These are phyloP conservation scores for Cosmorhoe ocellata DNA, from an alignment of 2,888 invertebrate genomes.

Conservation along the genomic window DNA sequence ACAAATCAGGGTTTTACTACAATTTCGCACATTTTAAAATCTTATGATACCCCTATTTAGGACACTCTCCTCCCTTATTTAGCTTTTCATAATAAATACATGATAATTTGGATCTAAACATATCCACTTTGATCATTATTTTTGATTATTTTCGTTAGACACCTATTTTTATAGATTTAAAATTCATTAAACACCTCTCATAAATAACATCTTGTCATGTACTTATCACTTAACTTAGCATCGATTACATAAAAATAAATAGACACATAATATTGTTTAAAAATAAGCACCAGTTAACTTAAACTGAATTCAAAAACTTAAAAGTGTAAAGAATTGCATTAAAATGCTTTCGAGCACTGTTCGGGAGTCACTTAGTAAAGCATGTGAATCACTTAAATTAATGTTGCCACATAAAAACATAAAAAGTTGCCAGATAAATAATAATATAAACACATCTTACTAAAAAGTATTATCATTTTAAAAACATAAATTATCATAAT, in stretches of 20 bases:
- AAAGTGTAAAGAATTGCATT: constrained; percentile 16
- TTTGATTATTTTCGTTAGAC: constrained; percentile 1
- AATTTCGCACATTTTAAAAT: no score
- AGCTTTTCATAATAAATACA: background rate
- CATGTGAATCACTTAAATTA: constrained; percentile 6
- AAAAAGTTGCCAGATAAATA: background rate
- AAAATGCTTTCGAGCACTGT: constrained; percentile 17
- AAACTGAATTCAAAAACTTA: constrained; percentile 31
- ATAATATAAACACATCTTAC: no score
- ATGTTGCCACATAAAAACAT: no score
- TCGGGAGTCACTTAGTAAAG: constrained; percentile 11
- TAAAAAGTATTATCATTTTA: no score
- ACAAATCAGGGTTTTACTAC: no score
- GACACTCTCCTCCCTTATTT: no score
- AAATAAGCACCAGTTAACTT: constrained; percentile 46
- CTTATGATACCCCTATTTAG: no score
- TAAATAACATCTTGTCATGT: constrained; percentile 36
- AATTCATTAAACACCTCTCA: constrained; percentile 24
- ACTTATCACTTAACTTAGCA: constrained; percentile 39
- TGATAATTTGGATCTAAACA: constrained; percentile 8
- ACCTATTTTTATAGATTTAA: constrained; percentile 18
- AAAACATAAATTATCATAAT: no score
- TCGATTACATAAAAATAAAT: constrained; percentile 41
- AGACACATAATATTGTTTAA: constrained; percentile 40
- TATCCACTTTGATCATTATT: constrained; percentile 5